These are phyloP conservation scores for Drosophila melanocephala DNA, from an alignment of 2,888 invertebrate genomes.

Conservation along the genomic window DNA sequence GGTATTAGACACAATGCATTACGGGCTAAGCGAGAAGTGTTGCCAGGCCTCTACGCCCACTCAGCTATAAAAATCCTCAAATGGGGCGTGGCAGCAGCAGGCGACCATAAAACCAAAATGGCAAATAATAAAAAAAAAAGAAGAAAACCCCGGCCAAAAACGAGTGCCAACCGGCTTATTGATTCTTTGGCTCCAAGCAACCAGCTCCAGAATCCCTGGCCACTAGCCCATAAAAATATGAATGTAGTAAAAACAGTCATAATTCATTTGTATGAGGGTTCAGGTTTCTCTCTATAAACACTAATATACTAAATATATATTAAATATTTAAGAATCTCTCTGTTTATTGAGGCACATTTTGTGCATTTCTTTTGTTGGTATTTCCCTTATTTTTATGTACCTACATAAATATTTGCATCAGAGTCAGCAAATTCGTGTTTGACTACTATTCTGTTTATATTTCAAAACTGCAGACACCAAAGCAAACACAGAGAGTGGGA, in stretches of 20 bases:
- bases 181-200: constrained; percentile 27
- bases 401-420: constrained; percentile 46
- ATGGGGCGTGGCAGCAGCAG: constrained; percentile 49
- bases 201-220: background rate
- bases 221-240: constrained; percentile 58
- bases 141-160: constrained; percentile 25
- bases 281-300: constrained; percentile 12
- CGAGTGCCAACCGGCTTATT: constrained; percentile 39
- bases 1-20: constrained; percentile 75
- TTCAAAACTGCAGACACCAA: constrained; percentile 65
- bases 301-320: background rate
- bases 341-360: constrained; percentile 55
- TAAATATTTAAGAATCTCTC: constrained; percentile 52
- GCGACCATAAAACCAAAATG: constrained; percentile 49
- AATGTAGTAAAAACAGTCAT: constrained; percentile 50
- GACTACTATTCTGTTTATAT: constrained; percentile 66
- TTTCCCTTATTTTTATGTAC: constrained; percentile 33
- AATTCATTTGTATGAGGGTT: constrained; percentile 33
- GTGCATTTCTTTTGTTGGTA: constrained; percentile 11
- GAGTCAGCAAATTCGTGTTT: constrained; percentile 73
- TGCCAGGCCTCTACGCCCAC: constrained; percentile 27
- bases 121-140: constrained; percentile 61
- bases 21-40: constrained; percentile 47
- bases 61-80: constrained; percentile 51
- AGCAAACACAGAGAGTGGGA: constrained; percentile 28